phyloP scores from a whole-genome alignment of 64 coral and sea anemone species.

The Hydrozoanthus tunicans region DNA sequence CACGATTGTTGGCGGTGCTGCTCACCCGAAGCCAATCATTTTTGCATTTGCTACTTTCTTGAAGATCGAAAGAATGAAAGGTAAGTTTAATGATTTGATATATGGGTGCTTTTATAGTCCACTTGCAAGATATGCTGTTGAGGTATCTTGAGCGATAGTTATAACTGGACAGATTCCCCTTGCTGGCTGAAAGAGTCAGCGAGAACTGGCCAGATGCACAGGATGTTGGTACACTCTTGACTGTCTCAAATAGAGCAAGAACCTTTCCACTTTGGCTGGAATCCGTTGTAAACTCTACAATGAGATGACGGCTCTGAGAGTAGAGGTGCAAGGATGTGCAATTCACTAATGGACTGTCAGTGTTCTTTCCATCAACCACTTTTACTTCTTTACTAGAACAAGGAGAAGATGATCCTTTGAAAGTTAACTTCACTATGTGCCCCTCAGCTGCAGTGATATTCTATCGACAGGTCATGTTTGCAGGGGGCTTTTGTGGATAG shows the following conservation, averaged over 20 bases:
- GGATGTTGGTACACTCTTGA: not conserved
- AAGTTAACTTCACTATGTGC: not conserved
- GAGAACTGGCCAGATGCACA: not conserved
- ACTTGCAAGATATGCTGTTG: not conserved
- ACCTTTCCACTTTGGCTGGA: not conserved
- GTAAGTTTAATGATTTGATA: slow-evolving; percentile 19
- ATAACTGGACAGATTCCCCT: slow-evolving; percentile 9
- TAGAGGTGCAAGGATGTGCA: not conserved
- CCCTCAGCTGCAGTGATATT: slow-evolving; percentile 9
- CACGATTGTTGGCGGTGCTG: not conserved
- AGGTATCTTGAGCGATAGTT: slow-evolving; percentile 20
- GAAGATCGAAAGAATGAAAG: not conserved
- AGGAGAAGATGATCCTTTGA: not conserved
- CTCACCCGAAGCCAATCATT: slow-evolving; percentile 30
- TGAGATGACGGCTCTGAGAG: slow-evolving; percentile 4
- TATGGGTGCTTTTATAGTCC: not conserved
- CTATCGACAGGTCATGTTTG: slow-evolving; percentile 34
- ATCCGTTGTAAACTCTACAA: slow-evolving; percentile 20
- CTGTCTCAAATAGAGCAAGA: not conserved
- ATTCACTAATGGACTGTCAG: not conserved
- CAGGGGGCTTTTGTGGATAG: not conserved
- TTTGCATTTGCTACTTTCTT: not conserved
- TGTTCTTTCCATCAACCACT: slow-evolving; percentile 27
- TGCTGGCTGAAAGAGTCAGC: not conserved
- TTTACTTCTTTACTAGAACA: slow-evolving; percentile 3